A percentile compares a stretch with the other conserved stretches of the same genome.
Evolutionary conservation across 2,113 vertebrate species (phyloP).

Genomic region (Halcyon senegalensis): DNA sequence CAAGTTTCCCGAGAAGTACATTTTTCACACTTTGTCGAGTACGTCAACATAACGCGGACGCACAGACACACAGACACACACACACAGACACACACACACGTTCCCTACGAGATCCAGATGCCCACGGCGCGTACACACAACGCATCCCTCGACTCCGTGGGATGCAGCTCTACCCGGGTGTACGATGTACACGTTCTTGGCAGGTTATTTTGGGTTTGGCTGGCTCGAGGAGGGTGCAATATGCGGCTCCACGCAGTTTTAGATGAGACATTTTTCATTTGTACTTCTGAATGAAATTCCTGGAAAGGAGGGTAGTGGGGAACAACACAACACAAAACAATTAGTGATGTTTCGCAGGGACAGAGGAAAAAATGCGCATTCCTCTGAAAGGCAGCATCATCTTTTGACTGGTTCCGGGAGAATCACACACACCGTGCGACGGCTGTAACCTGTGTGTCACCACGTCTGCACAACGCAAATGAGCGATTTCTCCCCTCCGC

Average conservation of each 20-base stretch:
- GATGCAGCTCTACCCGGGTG: neutral
- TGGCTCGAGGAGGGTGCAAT: neutral
- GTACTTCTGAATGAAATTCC: neutral
- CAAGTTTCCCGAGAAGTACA: conserved; percentile 71
- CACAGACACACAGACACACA: neutral
- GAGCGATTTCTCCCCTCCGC: fast-evolving
- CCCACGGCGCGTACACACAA: neutral
- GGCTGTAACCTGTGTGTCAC: neutral
- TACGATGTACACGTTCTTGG: neutral
- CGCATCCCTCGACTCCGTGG: neutral
- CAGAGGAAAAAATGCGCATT: neutral
- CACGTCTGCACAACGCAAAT: neutral
- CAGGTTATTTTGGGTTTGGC: conserved; percentile 22
- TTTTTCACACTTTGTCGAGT: conserved; percentile 54
- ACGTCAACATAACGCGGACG: neutral
- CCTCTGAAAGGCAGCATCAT: neutral
- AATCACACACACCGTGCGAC: neutral
- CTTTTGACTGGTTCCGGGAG: neutral
- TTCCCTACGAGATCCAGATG: neutral
- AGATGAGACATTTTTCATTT: neutral
- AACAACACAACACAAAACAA: neutral
- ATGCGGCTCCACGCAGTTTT: neutral
- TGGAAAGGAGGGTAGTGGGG: neutral
- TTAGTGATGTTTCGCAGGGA: neutral
- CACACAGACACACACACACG: no score